Evolutionary conservation across 2,888 invertebrate genomes (phyloP), one percentile per base, ranked within the genome.

Genomic region (Subacronicta megacephala): DNA sequence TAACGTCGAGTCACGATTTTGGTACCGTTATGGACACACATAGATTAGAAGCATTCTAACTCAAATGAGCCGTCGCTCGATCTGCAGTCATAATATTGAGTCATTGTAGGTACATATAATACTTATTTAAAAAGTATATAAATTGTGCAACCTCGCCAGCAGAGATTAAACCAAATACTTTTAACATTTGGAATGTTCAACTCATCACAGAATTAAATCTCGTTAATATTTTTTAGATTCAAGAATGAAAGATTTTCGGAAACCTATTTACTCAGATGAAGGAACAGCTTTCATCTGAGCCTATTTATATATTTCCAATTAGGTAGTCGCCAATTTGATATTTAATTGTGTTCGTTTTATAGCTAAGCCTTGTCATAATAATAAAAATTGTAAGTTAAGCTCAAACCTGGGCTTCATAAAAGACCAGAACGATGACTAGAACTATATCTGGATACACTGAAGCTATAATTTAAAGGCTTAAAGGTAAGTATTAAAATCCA

Each of bases 1-100:
- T 78, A 67, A 59, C 57, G 52, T 51, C 74, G 23, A 78, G 81
- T 83, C 84, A 85, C 81, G 85, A 76, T 77, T 76, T 51, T 52
- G 64, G 75, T 75, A 78, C 85, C 84, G 87, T 84, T 87, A 84
- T 68, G 62, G 26, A 60, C 72, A 61, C 57, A 49, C 44, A 63
- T 63, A 77, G 74, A 73, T 73, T 61, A 65, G 65, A 72, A 70
- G 47, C 51, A 74, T 75, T 75, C 56, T 50, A 59, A 63, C 35
- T 70, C 46, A 45, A 65, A 72, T 56, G 61, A 66, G 46, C 53
- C 29, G 41, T 44, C 15, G 35, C 2, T 18, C 2, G 3, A 44
- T 40, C 43, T 49, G 17, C 7, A 47, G 55, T 46, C 54, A 60
- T 55, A 37, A 53, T 45, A 53, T 40, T 49, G 38, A 49, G 43